A percentile compares a stretch with the other conserved stretches of the same genome.
phyloP scores from a whole-genome alignment of 1,140 invertebrate genomes.

The Thrips palmi region DNA sequence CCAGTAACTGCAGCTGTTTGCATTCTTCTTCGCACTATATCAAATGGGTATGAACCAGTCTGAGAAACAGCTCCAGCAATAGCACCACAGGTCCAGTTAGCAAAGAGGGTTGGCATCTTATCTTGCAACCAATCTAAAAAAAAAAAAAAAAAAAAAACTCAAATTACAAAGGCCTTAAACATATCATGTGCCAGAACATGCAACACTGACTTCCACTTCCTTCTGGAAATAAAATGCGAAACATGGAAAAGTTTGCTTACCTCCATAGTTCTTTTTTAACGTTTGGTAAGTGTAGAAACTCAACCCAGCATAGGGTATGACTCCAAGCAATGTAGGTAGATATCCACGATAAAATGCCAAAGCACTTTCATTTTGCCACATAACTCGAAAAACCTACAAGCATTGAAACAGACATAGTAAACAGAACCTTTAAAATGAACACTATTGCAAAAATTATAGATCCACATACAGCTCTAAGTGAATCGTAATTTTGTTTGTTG shows the following conservation, averaged over 20 bases:
- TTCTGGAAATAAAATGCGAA: neutral
- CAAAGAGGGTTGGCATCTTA: constrained; percentile 31
- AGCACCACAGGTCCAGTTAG: constrained; percentile 68
- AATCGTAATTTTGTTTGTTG: constrained; percentile 46
- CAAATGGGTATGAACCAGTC: constrained; percentile 85
- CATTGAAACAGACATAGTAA: constrained; percentile 19
- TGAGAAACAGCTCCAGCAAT: constrained; percentile 87
- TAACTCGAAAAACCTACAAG: constrained; percentile 75
- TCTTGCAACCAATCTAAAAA: constrained; percentile 16
- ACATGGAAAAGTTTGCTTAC: constrained; percentile 29
- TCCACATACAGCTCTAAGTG: constrained; percentile 27
- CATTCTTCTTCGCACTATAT: constrained; percentile 77
- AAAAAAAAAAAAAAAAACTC: neutral
- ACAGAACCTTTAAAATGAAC: constrained; percentile 7
- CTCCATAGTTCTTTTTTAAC: constrained; percentile 61
- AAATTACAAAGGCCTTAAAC: neutral
- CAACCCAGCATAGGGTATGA: constrained; percentile 91
- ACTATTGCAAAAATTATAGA: constrained; percentile 8
- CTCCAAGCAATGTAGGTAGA: constrained; percentile 76
- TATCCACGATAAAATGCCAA: constrained; percentile 71
- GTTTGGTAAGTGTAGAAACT: constrained; percentile 97
- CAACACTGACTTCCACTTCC: constrained; percentile 3
- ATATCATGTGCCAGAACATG: neutral
- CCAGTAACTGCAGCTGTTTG: constrained; percentile 47
- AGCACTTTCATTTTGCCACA: constrained; percentile 63